Evolutionary conservation across 2,888 invertebrate species (phyloP).

Genomic region (Sepioteuthis lessoniana): DNA sequence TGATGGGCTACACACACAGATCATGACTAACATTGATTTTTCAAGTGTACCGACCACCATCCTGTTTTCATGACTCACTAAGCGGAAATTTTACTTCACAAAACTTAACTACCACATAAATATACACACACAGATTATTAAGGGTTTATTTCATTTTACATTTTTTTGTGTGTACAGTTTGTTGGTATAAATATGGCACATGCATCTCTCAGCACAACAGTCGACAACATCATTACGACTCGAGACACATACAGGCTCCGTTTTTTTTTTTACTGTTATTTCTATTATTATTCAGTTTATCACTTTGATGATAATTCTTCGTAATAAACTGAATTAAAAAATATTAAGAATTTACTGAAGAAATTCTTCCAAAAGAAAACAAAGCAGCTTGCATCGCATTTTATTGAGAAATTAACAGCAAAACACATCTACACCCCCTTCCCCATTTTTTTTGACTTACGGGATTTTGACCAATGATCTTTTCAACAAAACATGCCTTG

Average conservation of each 20-base stretch:
- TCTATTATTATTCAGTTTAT: too few species aligned
- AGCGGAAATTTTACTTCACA: not conserved
- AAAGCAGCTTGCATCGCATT: not conserved
- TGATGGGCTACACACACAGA: not conserved
- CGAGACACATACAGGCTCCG: too few species aligned
- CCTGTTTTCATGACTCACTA: not conserved
- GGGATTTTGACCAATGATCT: not conserved
- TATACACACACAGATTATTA: not conserved
- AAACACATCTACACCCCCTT: not conserved
- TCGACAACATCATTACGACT: too few species aligned
- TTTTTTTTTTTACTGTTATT: too few species aligned
- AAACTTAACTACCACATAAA: not conserved
- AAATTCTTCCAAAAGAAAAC: not conserved
- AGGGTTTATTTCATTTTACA: not conserved
- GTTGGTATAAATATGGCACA: too few species aligned
- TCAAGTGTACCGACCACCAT: constrained; percentile 21
- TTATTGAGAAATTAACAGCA: not conserved
- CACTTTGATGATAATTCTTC: too few species aligned
- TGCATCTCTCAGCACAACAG: too few species aligned
- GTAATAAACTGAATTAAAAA: too few species aligned
- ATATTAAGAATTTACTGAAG: not conserved
- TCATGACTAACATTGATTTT: constrained; percentile 33
- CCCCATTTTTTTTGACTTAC: not conserved
- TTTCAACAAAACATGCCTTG: not conserved
- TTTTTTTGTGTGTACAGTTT: too few species aligned